phyloP scores from a whole-genome alignment of 2,797 vertebrate species.

The Phoxinus dragarum region DNA sequence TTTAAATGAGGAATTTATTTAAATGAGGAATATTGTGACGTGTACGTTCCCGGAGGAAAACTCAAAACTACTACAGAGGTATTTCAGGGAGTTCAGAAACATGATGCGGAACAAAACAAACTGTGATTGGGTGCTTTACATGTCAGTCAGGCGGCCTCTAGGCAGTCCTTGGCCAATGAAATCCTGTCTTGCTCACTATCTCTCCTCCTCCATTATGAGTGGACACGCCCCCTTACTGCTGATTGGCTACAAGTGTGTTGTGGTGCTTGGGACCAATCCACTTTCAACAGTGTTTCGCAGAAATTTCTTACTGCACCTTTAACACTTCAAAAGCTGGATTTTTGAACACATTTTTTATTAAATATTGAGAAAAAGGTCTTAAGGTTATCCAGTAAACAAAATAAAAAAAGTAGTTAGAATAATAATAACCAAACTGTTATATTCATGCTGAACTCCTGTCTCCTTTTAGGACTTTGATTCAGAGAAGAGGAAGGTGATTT shows the following conservation, averaged over 20 bases:
- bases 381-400: not conserved
- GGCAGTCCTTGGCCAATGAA: too few relatives aligned
- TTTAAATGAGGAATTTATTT: too few relatives aligned
- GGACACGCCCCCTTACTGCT: not conserved
- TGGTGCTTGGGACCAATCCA: not conserved
- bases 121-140: too few relatives aligned
- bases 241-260: not conserved
- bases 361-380: not conserved
- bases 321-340: not conserved
- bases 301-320: not conserved
- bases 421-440: not conserved
- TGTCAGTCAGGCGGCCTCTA: too few relatives aligned
- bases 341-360: not conserved
- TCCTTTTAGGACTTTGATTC: constrained; percentile 90
- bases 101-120: too few relatives aligned
- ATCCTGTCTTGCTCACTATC: too few relatives aligned
- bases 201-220: too few relatives aligned
- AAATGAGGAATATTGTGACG: too few relatives aligned
- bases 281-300: not conserved
- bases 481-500: constrained; percentile 89
- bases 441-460: not conserved
- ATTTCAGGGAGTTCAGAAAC: too few relatives aligned
- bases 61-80: too few relatives aligned
- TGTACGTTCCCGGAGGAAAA: too few relatives aligned
- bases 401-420: not conserved